Conservation (phyloP, 2,113 vertebrate species). For the Columba janthina region DNA sequence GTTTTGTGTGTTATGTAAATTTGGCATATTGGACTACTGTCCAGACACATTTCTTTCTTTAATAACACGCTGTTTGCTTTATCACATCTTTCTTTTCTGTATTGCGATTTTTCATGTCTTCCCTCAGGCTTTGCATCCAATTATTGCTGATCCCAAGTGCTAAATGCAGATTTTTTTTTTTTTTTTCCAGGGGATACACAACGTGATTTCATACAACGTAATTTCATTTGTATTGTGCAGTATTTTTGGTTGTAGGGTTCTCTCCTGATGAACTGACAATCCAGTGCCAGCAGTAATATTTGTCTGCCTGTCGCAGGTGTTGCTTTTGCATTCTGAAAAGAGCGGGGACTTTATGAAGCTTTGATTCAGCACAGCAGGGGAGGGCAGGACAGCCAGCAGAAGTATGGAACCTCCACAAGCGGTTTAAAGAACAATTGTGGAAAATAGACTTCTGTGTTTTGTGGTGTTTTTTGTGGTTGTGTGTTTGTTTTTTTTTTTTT, state of each 20-base stretch:
- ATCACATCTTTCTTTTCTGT: background rate
- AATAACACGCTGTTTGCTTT: background rate
- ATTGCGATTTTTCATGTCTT: background rate
- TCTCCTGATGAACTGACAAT: background rate
- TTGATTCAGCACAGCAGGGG: slow-evolving; percentile 54
- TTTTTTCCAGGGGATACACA: background rate
- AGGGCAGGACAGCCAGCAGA: slow-evolving; percentile 4
- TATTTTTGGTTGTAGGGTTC: background rate
- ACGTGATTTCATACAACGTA: background rate
- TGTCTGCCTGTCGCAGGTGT: slow-evolving; percentile 43
- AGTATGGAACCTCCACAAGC: background rate
- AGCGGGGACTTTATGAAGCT: slow-evolving; percentile 41
- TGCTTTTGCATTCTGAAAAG: slow-evolving; percentile 41
- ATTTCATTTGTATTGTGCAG: background rate
- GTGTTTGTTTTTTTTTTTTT: background rate
- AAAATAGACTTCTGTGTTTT: background rate
- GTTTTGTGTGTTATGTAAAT: background rate
- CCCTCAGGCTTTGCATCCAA: background rate
- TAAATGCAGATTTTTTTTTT: background rate
- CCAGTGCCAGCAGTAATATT: background rate
- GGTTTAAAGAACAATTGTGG: background rate
- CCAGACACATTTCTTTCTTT: background rate
- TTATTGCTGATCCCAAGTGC: slow-evolving; percentile 2
- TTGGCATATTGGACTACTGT: background rate
- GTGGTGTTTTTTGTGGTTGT: too few relatives aligned